Base-by-base conservation (phyloP, 2,797 vertebrate genomes). In the Antrozous pallidus region DNA sequence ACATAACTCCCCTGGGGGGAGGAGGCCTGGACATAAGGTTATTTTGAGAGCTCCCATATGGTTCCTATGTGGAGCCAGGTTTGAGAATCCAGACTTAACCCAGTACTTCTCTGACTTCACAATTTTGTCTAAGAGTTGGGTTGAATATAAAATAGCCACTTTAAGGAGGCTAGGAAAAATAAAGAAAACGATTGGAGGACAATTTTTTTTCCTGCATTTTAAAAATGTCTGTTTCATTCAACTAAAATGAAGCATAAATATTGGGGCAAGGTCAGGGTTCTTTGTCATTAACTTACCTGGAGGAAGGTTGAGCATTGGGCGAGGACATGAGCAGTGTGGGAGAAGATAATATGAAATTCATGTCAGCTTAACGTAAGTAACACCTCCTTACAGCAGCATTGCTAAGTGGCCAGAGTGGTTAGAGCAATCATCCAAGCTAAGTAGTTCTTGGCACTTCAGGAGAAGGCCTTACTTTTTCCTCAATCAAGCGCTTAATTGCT, bases 401-500 rank as follows among this genome's bases (percentile, higher is more conserved):
- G 38, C 56, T 88, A 63, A 85, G 47, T 63, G 73, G 63, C 36
- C 56, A 16, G 56, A 40, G 8, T 47, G 38, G 40, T 77, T 49
- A 71, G 13, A 49, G 45, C 70, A 40, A 74, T 84, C 89, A 49
- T 75, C 42, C 17, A 31, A 45, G 31, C 38, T 58, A 81, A 92
- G 14, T 69, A 81, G 12, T 90, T 92, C 90, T 88, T 89, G 81
- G 42, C 54, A 45, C 67, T 94, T 95, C 1, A 12, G 69, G 74
- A 80, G 71, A 92, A 61, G 78, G 84, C 81, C 77, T 75, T 54
- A 54, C 63, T 77, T 97, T 92, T 90, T 74, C 42, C 92, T 61
- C 58, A 70, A 96, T 97, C 81, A 96, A 97, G 78, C 22, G 20
- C 94, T 97, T 98, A 97, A 96, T 97, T 0, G 26, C 95, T 97